These are phyloP conservation scores for Halictus ligatus DNA, from an alignment of 2,888 invertebrate genomes.

Conservation along the genomic window DNA sequence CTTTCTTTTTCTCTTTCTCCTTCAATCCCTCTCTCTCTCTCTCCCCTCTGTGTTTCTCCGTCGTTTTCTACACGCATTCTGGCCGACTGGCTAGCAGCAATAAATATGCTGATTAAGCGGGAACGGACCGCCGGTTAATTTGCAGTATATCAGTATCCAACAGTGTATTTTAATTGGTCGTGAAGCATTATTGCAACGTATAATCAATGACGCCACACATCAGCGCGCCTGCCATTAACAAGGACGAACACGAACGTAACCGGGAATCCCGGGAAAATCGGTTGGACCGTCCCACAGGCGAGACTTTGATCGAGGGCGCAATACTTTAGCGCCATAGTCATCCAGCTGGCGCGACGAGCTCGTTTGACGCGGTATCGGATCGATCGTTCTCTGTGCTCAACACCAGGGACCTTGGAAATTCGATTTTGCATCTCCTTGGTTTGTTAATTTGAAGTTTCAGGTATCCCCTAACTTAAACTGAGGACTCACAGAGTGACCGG, in stretches of 20 bases:
- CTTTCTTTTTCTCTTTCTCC: background rate
- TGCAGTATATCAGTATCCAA: constrained; percentile 74
- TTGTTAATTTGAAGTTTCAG: too few species aligned
- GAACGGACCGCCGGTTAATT: constrained; percentile 70
- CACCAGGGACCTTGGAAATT: background rate
- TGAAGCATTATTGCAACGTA: constrained; percentile 68
- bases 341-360: background rate
- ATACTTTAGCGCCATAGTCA: constrained; percentile 4
- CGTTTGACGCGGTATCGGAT: background rate
- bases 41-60: background rate
- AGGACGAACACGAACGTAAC: background rate
- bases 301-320: constrained; percentile 1
- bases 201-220: constrained; percentile 63
- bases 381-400: background rate
- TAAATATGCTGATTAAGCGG: constrained; percentile 75
- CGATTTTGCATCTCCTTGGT: too few species aligned
- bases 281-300: background rate
- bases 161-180: constrained; percentile 72
- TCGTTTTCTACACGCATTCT: background rate
- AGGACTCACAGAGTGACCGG: too few species aligned
- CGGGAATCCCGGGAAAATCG: constrained; percentile 28
- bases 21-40: background rate
- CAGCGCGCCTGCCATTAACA: constrained; percentile 41
- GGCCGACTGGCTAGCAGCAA: constrained; percentile 58
- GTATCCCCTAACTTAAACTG: too few species aligned